Percentiles rank a stretch among this genome's conserved stretches.
phyloP scores from a whole-genome alignment of 1,140 invertebrate species.

The Brachionus sp. region DNA sequence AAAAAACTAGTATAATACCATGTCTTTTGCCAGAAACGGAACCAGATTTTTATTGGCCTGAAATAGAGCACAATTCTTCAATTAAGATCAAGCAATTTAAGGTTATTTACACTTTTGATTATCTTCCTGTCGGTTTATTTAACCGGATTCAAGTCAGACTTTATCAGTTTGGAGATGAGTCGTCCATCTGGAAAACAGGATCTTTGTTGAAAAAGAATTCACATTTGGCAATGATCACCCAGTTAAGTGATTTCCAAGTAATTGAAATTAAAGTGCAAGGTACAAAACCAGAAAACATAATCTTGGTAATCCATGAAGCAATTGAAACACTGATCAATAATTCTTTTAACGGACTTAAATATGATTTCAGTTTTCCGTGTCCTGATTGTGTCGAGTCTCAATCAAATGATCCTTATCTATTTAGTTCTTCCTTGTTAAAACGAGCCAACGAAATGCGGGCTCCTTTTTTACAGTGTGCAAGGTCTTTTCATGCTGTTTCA shows the following conservation, averaged over 20 bases:
- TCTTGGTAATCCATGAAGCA: slow-evolving; percentile 57
- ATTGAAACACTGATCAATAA: slow-evolving; percentile 55
- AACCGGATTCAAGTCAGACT: slow-evolving; percentile 58
- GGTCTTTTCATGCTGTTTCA: slow-evolving; percentile 57
- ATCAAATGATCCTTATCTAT: slow-evolving; percentile 46
- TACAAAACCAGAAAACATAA: slow-evolving; percentile 55
- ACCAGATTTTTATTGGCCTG: slow-evolving; percentile 48
- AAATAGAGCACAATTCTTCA: background rate
- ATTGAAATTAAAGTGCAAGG: slow-evolving; percentile 55
- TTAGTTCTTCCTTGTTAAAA: slow-evolving; percentile 52
- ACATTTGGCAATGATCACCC: slow-evolving; percentile 52
- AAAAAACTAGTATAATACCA: slow-evolving; percentile 54
- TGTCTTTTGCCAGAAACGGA: slow-evolving; percentile 54
- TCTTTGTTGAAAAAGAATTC: slow-evolving; percentile 55
- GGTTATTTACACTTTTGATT: slow-evolving; percentile 48
- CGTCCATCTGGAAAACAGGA: slow-evolving; percentile 56
- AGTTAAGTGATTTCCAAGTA: slow-evolving; percentile 49
- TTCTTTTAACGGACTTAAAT: slow-evolving; percentile 54
- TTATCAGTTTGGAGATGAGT: slow-evolving; percentile 55
- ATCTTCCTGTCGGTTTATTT: slow-evolving; percentile 56
- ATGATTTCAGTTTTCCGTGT: slow-evolving; percentile 55
- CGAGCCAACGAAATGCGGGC: slow-evolving; percentile 53
- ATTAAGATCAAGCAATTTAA: slow-evolving; percentile 31
- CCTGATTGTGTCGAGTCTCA: slow-evolving; percentile 52
- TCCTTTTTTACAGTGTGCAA: slow-evolving; percentile 57